These are phyloP conservation scores for Catagonus wagneri DNA, from an alignment of 2,113 vertebrate species.

Conservation along the genomic window DNA sequence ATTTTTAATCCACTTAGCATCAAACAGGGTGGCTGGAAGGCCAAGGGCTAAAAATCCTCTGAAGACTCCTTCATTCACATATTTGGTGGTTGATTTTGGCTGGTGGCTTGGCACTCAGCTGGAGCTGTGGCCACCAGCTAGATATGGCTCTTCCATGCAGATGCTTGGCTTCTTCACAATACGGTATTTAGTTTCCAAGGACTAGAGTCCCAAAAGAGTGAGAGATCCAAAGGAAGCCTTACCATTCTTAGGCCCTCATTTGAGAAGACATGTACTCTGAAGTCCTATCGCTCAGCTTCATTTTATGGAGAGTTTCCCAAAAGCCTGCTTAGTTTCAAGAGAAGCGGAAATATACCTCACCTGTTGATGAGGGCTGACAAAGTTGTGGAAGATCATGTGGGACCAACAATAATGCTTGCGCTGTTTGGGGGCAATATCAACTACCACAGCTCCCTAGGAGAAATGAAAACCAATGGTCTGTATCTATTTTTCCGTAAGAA, in stretches of 20 bases:
- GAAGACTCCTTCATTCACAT: not conserved
- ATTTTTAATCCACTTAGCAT: not conserved
- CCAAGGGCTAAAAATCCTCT: not conserved
- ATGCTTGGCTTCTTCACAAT: not conserved
- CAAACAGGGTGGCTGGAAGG: not conserved
- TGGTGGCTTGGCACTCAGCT: not conserved
- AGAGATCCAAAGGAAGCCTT: not conserved
- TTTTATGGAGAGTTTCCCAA: not conserved
- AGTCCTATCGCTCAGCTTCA: not conserved
- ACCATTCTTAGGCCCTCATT: not conserved
- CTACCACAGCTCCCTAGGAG: not conserved
- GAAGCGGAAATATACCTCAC: not conserved
- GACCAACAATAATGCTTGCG: not conserved
- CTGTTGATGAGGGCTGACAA: not conserved
- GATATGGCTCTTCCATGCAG: not conserved
- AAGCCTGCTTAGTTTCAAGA: not conserved
- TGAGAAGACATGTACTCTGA: not conserved
- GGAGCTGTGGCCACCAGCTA: not conserved
- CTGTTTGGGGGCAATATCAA: not conserved
- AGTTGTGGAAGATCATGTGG: not conserved
- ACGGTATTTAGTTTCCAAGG: not conserved
- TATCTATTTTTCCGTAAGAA: not conserved
- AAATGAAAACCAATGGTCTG: not conserved
- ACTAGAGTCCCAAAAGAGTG: not conserved
- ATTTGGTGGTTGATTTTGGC: not conserved